These are phyloP conservation scores for Alcis repandata DNA, from an alignment of 2,888 invertebrate species.

Conservation along the genomic window DNA sequence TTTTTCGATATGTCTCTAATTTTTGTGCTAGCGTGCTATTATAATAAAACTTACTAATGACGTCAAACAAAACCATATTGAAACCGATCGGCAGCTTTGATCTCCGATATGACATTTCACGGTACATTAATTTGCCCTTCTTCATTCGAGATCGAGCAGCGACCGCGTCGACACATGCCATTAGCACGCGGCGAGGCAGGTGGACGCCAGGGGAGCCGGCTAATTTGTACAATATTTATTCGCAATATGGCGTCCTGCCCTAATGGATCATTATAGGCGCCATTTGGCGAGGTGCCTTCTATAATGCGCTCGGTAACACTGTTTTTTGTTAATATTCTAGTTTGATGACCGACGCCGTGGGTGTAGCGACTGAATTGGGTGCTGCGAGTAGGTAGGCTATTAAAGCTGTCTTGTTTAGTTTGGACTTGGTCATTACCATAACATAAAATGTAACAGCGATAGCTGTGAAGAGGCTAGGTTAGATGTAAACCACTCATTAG, in stretches of 20 bases:
- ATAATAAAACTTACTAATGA: too few relatives aligned
- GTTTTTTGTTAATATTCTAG: constrained; percentile 44
- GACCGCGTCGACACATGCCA: constrained; percentile 68
- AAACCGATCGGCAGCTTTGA: constrained; percentile 57
- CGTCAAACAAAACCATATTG: constrained; percentile 1
- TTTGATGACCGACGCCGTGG: constrained; percentile 28
- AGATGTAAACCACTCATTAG: neutral
- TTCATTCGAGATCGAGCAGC: constrained; percentile 45
- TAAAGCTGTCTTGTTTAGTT: constrained; percentile 13
- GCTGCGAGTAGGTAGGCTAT: constrained; percentile 22
- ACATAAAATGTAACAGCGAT: constrained; percentile 10
- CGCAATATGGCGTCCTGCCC: constrained; percentile 76
- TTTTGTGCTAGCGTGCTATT: too few relatives aligned
- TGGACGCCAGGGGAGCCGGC: constrained; percentile 71
- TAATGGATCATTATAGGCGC: constrained; percentile 73
- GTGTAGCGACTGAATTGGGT: constrained; percentile 31
- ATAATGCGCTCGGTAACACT: constrained; percentile 62
- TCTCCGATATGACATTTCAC: constrained; percentile 71
- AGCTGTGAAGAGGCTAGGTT: neutral
- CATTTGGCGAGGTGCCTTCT: constrained; percentile 78
- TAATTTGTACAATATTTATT: constrained; percentile 85
- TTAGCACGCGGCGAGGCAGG: constrained; percentile 64
- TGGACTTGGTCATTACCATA: constrained; percentile 12
- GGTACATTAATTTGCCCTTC: constrained; percentile 55
- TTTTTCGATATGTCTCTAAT: too few relatives aligned